A percentile compares a stretch with the other conserved stretches of the same genome.
Conservation (phyloP, 2,113 vertebrate genomes). For the Acrocephalus arundinaceus region DNA sequence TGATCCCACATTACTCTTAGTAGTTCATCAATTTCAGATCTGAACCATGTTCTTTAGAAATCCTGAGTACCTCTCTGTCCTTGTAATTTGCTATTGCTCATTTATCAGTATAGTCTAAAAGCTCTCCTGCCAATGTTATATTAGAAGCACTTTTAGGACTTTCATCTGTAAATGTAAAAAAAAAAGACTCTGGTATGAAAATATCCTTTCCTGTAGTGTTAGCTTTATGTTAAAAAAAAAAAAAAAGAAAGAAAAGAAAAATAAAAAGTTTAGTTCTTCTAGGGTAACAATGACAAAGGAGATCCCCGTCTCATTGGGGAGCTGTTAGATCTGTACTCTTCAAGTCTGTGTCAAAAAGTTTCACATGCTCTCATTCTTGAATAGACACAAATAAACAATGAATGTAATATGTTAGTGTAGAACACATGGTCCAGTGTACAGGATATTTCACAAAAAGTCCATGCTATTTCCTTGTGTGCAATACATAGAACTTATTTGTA, state of each 20-base stretch:
- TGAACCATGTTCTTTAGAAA: neutral
- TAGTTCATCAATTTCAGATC: constrained; percentile 8
- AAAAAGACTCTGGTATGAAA: neutral
- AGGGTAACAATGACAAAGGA: neutral
- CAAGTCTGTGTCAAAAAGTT: neutral
- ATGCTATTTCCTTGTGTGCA: neutral
- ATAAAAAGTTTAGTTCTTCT: neutral
- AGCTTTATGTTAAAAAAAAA: neutral
- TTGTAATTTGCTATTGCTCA: neutral
- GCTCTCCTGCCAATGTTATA: neutral
- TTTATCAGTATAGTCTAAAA: neutral
- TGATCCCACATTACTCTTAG: neutral
- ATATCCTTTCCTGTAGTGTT: neutral
- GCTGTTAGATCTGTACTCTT: neutral
- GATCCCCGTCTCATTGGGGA: neutral
- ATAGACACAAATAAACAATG: neutral
- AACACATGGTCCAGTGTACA: neutral
- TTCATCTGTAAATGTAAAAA: neutral
- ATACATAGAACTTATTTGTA: neutral
- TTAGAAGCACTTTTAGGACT: neutral
- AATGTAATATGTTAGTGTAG: neutral
- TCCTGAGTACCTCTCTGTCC: neutral
- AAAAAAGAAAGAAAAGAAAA: neutral
- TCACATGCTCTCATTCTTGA: neutral
- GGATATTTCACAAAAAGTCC: neutral